A percentile compares a stretch with the other conserved stretches of the same genome.
Conservation (phyloP, 2,888 invertebrate species). For the Drosophila kambysellisi region DNA sequence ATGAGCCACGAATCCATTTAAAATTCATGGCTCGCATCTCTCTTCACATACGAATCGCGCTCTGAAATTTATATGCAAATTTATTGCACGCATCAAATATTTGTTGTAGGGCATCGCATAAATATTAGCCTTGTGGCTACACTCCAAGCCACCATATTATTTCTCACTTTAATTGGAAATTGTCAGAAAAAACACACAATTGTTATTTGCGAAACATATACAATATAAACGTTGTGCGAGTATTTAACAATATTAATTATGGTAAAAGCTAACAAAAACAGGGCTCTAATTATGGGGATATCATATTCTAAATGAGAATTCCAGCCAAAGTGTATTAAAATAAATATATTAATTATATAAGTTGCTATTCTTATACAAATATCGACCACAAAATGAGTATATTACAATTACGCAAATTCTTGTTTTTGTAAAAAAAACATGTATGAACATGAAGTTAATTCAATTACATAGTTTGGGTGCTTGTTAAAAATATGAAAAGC, state of each 20-base stretch:
- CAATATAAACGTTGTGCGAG: no score
- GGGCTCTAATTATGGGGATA: neutral
- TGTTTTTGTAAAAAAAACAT: neutral
- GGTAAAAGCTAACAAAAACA: neutral
- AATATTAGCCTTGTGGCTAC: neutral
- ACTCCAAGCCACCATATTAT: neutral
- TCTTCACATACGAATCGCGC: neutral
- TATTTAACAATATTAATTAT: neutral
- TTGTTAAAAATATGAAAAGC: conserved; percentile 9
- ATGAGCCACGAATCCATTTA: neutral
- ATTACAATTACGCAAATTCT: neutral
- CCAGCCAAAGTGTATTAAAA: neutral
- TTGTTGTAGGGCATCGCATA: neutral
- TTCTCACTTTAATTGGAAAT: conserved; percentile 17
- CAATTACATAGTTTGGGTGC: conserved; percentile 8
- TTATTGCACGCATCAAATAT: conserved; percentile 6
- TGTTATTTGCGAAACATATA: neutral
- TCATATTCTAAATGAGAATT: no score
- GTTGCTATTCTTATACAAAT: no score
- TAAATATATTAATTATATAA: neutral
- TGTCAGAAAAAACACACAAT: neutral
- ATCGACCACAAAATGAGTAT: neutral
- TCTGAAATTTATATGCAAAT: conserved; percentile 14
- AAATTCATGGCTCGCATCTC: neutral
- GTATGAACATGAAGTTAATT: conserved; percentile 17